Evolutionary conservation across 2,797 vertebrate genomes (phyloP).

Genomic region (Naso thynnoides): DNA sequence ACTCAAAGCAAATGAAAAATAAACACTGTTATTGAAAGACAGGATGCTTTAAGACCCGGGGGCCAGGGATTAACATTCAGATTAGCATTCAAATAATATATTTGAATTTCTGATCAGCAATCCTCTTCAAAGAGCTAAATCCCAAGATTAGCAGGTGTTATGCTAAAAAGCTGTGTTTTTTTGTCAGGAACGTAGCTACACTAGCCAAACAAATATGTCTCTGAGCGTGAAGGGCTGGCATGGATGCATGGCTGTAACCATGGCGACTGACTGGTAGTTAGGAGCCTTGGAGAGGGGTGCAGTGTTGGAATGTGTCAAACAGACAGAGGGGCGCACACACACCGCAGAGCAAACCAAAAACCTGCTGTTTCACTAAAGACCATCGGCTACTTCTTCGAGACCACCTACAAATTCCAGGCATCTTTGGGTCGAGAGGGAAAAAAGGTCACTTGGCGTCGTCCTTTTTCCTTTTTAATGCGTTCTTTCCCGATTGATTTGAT

Average conservation of each 20-base stretch:
- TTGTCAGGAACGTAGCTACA: conserved; percentile 89
- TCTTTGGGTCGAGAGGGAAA: conserved; percentile 38
- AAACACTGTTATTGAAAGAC: conserved; percentile 87
- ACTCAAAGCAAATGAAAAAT: conserved; percentile 84
- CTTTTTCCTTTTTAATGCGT: conserved; percentile 26
- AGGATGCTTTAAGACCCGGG: conserved; percentile 84
- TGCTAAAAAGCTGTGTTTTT: conserved; percentile 86
- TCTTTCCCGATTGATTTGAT: conserved; percentile 50
- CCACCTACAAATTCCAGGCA: conserved; percentile 78
- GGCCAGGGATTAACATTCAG: conserved; percentile 90
- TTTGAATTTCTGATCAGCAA: conserved; percentile 92
- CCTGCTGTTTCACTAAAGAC: conserved; percentile 81
- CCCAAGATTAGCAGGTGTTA: conserved; percentile 93
- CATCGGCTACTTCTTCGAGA: conserved; percentile 72
- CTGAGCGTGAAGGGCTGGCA: conserved; percentile 89
- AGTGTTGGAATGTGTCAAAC: conserved; percentile 85
- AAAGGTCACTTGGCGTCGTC: conserved; percentile 62
- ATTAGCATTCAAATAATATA: conserved; percentile 92
- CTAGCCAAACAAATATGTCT: conserved; percentile 97
- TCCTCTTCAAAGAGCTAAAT: conserved; percentile 88
- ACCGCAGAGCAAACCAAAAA: conserved; percentile 81
- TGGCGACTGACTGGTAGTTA: conserved; percentile 88
- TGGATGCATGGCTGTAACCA: conserved; percentile 91
- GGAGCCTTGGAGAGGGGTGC: conserved; percentile 75
- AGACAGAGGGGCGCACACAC: conserved; percentile 81